Conservation (phyloP, 2,113 vertebrate genomes). For the Leucosticte australis region DNA sequence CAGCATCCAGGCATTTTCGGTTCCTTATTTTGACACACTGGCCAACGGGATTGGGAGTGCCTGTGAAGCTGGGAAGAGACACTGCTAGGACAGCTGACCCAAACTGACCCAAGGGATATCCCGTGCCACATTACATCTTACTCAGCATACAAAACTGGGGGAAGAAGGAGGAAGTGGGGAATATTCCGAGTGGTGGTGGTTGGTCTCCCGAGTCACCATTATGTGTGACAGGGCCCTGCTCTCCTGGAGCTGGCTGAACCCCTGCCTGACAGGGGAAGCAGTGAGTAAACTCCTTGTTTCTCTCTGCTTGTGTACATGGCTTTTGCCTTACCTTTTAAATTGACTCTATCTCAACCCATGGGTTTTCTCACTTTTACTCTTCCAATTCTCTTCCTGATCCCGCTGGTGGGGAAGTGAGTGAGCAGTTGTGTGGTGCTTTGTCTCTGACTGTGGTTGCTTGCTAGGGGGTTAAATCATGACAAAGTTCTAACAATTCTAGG, state of each 20-base stretch:
- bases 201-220: not conserved
- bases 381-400: not conserved
- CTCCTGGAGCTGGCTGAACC: not conserved
- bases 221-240: too few species aligned
- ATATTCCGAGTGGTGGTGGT: not conserved
- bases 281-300: not conserved
- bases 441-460: not conserved
- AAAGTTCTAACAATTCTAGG: not conserved
- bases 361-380: not conserved
- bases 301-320: not conserved
- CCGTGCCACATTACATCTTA: not conserved
- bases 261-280: not conserved
- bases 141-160: not conserved
- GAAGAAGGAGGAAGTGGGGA: not conserved
- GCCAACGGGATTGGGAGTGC: not conserved
- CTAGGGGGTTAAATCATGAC: rapidly evolving
- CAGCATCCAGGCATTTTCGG: not conserved
- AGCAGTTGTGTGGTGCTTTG: not conserved
- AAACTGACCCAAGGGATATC: not conserved
- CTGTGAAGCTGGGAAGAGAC: not conserved
- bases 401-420: not conserved
- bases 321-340: not conserved
- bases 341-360: not conserved
- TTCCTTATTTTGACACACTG: not conserved
- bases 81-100: not conserved